Evolutionary conservation across 2,113 vertebrate species (phyloP), one percentile per base, ranked within the genome.

Genomic region (Cyanoderma ruficeps): DNA sequence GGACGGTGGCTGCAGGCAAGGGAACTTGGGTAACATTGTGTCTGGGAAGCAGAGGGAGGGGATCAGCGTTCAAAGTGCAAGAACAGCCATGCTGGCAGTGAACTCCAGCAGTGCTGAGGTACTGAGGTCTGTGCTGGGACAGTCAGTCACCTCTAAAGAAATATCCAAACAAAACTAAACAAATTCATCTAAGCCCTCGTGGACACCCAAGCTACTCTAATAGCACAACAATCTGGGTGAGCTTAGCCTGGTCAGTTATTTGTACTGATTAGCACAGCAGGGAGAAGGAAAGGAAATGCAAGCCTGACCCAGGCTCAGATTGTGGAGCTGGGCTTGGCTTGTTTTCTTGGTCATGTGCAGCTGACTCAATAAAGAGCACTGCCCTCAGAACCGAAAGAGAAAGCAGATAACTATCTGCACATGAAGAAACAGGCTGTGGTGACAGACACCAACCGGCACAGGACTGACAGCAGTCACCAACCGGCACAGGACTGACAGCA

Each of bases 1-100:
- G 31, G 49, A 15, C 4, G 1, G 39, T 3, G 27, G 9, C 53
- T 47, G 49, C 1, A 0, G 77, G 19, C 0, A 0, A 47, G 23
- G 30, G 25, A 20, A 61, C 25, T 6, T 0, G 2, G 31, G 20
- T 2, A 0, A n/a, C 23, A 9, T 37, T 3, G 23, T 6, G 24
- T 10, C 44, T 35, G 59, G 17, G 31, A 61, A 72, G 19, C 20
- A 41, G 17, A 37, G 8, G 15, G 13, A 24, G 10, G 7, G 8
- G 4, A 72, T 20, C 70, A 47, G n/a, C 0, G 0, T 37, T 55
- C 13, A 6, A 50, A 63, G n/a, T 12, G 67, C 89, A n/a, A 19
- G 8, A 44, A 71, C 14, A 13, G 13, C 9, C 35, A 10, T 27
- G 55, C 1, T 21, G 13, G 30, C 41, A 17, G 39, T 6, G 6